phyloP scores from a whole-genome alignment of 2,888 invertebrate genomes.

The Pterostichus niger region DNA sequence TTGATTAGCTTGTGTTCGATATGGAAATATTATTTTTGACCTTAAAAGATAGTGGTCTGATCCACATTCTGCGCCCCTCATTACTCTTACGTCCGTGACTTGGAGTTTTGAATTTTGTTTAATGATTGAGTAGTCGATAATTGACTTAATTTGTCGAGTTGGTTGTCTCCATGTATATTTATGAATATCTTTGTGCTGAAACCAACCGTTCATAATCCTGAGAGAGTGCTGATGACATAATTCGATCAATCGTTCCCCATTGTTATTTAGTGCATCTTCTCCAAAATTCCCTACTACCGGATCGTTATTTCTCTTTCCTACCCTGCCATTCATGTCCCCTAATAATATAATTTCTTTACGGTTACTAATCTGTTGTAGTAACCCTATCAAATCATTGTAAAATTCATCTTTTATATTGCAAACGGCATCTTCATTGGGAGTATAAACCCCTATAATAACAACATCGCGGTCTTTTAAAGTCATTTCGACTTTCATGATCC shows the following conservation, averaged over 20 bases:
- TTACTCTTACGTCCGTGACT: no score
- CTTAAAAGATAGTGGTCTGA: no score
- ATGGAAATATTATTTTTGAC: no score
- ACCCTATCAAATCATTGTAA: background rate
- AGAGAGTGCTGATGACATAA: no score
- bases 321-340: conserved; percentile 11
- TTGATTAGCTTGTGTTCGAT: background rate
- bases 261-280: no score
- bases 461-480: background rate
- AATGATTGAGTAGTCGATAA: conserved; percentile 19
- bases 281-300: no score
- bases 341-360: conserved; percentile 23
- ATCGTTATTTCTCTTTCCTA: background rate
- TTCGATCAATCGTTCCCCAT: no score
- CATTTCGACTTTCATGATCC: background rate
- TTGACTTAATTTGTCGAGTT: background rate
- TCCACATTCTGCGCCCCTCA: no score
- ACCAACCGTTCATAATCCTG: no score
- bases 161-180: conserved; percentile 13
- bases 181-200: conserved; percentile 7
- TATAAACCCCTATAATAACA: conserved; percentile 14
- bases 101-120: conserved; percentile 3
- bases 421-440: background rate
- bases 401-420: conserved; percentile 2
- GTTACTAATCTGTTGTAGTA: background rate